Percentiles rank a stretch among this genome's conserved stretches.
Evolutionary conservation across 2,888 invertebrate species (phyloP).

Genomic region (Orthosia gracilis): DNA sequence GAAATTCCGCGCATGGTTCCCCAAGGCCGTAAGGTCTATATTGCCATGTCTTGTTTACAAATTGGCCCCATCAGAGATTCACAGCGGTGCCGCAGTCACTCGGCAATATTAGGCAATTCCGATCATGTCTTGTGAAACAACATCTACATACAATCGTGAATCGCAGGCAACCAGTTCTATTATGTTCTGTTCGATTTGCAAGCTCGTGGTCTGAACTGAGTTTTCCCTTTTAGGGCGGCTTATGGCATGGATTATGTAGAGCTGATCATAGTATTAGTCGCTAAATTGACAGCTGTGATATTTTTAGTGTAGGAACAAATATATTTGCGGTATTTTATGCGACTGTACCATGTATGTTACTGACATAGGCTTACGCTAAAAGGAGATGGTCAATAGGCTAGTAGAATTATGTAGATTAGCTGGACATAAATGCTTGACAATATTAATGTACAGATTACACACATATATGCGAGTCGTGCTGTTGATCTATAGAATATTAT

Average conservation of each 20-base stretch:
- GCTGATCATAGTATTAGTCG: slow-evolving; percentile 35
- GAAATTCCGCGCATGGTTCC: slow-evolving; percentile 70
- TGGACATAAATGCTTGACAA: not conserved
- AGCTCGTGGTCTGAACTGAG: slow-evolving; percentile 40
- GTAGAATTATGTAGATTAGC: slow-evolving; percentile 29
- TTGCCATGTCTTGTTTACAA: slow-evolving; percentile 80
- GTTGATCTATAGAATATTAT: slow-evolving; percentile 12
- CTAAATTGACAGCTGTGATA: slow-evolving; percentile 28
- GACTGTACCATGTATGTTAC: not conserved
- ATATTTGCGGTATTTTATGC: not conserved
- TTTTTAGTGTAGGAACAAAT: slow-evolving; percentile 6
- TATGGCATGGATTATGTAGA: slow-evolving; percentile 24
- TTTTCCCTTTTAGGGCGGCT: slow-evolving; percentile 46
- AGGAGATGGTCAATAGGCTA: slow-evolving; percentile 13
- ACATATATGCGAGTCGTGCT: slow-evolving; percentile 39
- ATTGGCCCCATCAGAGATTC: slow-evolving; percentile 81
- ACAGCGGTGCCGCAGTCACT: slow-evolving; percentile 71
- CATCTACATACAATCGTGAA: slow-evolving; percentile 79
- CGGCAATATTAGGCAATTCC: slow-evolving; percentile 81
- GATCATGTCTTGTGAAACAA: slow-evolving; percentile 80
- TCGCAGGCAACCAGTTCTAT: slow-evolving; percentile 59
- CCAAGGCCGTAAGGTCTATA: slow-evolving; percentile 80
- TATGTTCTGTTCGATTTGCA: slow-evolving; percentile 53
- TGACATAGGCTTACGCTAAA: not conserved
- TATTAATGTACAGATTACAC: slow-evolving; percentile 26